phyloP scores from a whole-genome alignment of 2,797 vertebrate genomes.

The Pipistrellus pygmaeus region DNA sequence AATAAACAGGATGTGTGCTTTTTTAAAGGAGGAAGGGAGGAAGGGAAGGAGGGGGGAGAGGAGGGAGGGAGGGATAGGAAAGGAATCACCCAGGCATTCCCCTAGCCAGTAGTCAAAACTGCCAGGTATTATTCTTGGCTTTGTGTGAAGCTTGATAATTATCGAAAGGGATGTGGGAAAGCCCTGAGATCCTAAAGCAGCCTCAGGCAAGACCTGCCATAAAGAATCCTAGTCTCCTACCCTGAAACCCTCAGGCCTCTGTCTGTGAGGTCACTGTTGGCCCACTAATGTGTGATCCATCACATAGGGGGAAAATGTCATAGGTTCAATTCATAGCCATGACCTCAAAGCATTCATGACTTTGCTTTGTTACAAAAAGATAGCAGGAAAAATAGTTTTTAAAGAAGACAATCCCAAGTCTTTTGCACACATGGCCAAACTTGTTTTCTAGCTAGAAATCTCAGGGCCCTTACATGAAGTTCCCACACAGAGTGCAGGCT shows the following conservation, averaged over 20 bases:
- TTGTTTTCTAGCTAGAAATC: constrained; percentile 31
- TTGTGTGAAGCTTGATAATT: neutral
- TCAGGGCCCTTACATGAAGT: neutral
- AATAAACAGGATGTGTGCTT: neutral
- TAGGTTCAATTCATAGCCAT: neutral
- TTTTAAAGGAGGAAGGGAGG: neutral
- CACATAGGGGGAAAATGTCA: neutral
- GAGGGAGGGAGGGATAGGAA: too few relatives aligned
- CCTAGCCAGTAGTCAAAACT: neutral
- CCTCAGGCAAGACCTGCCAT: neutral
- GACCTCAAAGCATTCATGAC: neutral
- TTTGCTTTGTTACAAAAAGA: constrained; percentile 35
- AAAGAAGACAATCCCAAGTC: neutral
- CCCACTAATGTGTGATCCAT: neutral
- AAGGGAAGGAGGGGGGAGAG: too few relatives aligned
- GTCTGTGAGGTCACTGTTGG: neutral
- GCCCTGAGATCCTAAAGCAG: neutral
- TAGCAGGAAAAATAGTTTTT: neutral
- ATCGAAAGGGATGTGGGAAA: neutral
- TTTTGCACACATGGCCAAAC: neutral
- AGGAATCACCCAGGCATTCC: neutral
- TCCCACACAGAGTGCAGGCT: neutral
- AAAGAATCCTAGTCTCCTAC: neutral
- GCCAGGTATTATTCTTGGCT: neutral
- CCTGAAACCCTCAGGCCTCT: neutral